Base-by-base conservation (phyloP, 2,888 invertebrate species). In the Drosophila sordidula region DNA sequence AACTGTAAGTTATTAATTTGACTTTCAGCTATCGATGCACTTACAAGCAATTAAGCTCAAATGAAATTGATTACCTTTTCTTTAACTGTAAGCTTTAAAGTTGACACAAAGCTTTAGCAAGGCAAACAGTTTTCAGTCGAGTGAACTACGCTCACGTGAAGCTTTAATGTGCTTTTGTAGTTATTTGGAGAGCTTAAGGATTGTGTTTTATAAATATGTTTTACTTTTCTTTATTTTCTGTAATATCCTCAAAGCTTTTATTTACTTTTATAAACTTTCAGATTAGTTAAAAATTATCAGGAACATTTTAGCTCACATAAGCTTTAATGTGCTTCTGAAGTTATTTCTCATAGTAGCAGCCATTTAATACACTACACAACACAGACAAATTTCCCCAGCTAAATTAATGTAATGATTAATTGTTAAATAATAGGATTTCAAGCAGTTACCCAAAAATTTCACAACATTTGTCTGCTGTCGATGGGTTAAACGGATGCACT, bases 401-500 rank as follows among this genome's bases (percentile, higher is more conserved):
- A 11, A 9, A 41, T 12, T n/a, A 11, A 22, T 8, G 4, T 29
- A 14, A 29, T 51, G 11, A 22, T 39, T 41, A 50, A 51, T 50
- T 50, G 14, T 16, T 16, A 16, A 57, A 41, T 51, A n/a, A 16
- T 34, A 25, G 18, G 34, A 14, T 12, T 52, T 54, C 54, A 36
- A 36, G 36, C 42, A 41, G 36, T 6, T 50, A 41, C 25, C 29
- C 39, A 34, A 38, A 14, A 50, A 25, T 38, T 42, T 16, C 2
- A 6, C 8, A 26, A 36, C 8, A 50, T 18, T 32, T 50, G 14
- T 44, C 39, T 67, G 25, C 34, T 8, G 52, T 8, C 25, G 16
- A n/a, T 42, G 67, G 68, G 68, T 47, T 55, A 45, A 50, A 16
- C 12, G 45, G n/a, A 42, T 34, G 45, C 65, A 45, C 44, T 54